Base-by-base conservation (phyloP, 2,888 invertebrate genomes). In the Zygothrica quintamaculata region DNA sequence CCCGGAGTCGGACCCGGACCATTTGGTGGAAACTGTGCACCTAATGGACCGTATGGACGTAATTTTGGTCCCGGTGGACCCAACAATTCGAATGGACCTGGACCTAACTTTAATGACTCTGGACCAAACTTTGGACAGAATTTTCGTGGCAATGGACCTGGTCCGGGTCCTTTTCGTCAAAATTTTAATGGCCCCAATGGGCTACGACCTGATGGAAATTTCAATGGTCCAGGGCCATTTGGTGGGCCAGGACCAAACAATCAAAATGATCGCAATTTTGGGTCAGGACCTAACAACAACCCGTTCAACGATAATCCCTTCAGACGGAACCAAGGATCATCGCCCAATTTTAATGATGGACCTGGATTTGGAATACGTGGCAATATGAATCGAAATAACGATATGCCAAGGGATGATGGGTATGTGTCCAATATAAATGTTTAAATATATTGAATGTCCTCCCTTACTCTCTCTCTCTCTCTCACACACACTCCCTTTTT, bases 301-400 rank as follows among this genome's bases (percentile, higher is more conserved):
- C 29, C 59, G 6, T 73, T 65, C 11, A 55, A 42, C 53, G 69
- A 77, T 36, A 89, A 88, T 77, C 89, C 89, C 9, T 89, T 88
- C 53, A 75, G 84, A 15, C 84, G 89, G 1, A 77, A 65, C 9
- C 62, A 53, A 13, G 84, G 72, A 25, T 46, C 69, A 0, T 56
- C 57, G 0, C 60, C 72, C 31, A 61, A 37, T 1, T 25, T 40
- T 0, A 33, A 55, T n/a, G 44, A 50, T 11, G 71, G 67, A 4
- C 55, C 58, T 12, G 62, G 55, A 1, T 57, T 51, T 11, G 69
- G 61, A 11, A 15, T 36, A 7, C 56, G 65, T 3, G 58, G 53
- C 44, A 56, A 58, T 61, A 50, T 8, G 70, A 67, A 3, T 42
- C 37, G 8, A 29, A 64, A 15, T 71, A 68, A 43, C 65, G 25